phyloP scores from a whole-genome alignment of 2,888 invertebrate genomes.

The Ochropleura leucogaster region DNA sequence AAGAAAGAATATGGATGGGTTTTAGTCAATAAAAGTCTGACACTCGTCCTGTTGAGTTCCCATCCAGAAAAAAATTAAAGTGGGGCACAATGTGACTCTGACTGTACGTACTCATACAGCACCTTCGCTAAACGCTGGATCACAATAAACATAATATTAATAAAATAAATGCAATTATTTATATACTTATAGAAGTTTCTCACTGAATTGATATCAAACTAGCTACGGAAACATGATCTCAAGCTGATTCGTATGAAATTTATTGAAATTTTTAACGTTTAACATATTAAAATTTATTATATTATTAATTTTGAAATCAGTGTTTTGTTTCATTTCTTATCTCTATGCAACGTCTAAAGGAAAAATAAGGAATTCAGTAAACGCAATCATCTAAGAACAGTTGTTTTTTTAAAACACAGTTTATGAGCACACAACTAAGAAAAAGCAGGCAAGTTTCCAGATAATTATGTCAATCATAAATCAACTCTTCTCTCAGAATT shows the following conservation, averaged over 20 bases:
- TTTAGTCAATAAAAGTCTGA: too few species aligned
- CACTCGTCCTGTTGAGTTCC: too few species aligned
- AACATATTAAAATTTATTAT: conserved; percentile 74
- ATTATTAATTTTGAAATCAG: conserved; percentile 76
- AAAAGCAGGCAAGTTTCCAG: too few species aligned
- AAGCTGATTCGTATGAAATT: conserved; percentile 71
- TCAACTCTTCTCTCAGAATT: too few species aligned
- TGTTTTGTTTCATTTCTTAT: conserved; percentile 64
- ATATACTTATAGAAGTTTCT: conserved; percentile 26
- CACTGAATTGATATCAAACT: conserved; percentile 40
- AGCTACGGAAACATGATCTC: conserved; percentile 73
- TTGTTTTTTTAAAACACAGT: too few species aligned
- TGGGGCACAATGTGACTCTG: too few species aligned
- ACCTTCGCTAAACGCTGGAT: conserved; percentile 29
- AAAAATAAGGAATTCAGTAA: neutral
- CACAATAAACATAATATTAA: conserved; percentile 38
- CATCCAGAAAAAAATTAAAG: too few species aligned
- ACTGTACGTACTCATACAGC: conserved; percentile 23
- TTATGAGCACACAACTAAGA: too few species aligned
- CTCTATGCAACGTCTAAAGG: neutral
- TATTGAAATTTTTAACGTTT: conserved; percentile 78
- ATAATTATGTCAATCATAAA: too few species aligned
- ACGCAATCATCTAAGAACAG: too few species aligned
- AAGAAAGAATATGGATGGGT: too few species aligned
- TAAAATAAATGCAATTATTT: conserved; percentile 37